Evolutionary conservation across 2,113 vertebrate genomes (phyloP).

Genomic region (Vombatus ursinus): DNA sequence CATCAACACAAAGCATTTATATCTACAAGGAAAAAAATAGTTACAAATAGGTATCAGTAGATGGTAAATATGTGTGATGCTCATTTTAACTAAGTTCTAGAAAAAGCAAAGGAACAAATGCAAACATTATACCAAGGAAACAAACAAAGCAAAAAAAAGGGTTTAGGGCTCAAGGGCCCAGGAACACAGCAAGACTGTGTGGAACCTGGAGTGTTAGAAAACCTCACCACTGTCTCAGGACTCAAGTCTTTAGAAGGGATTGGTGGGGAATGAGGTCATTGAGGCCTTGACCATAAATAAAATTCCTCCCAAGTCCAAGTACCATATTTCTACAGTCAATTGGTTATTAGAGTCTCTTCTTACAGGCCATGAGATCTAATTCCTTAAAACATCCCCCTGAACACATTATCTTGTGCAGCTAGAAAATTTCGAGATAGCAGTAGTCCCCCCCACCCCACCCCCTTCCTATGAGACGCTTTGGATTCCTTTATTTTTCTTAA

Average conservation of each 20-base stretch:
- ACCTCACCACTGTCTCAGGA: neutral
- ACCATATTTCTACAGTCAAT: neutral
- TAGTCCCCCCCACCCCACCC: neutral
- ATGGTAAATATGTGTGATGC: slow-evolving; percentile 23
- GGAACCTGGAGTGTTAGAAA: neutral
- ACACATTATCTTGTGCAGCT: neutral
- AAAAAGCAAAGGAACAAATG: slow-evolving; percentile 22
- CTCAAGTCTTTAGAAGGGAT: slow-evolving; percentile 36
- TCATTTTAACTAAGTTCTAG: slow-evolving; percentile 25
- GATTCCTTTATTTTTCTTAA: slow-evolving; percentile 23
- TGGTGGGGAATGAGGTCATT: neutral
- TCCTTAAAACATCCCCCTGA: slow-evolving; percentile 4
- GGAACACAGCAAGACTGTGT: slow-evolving; percentile 16
- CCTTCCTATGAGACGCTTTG: neutral
- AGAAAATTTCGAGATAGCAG: slow-evolving; percentile 3
- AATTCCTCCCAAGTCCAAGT: neutral
- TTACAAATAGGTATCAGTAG: neutral
- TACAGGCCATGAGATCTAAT: neutral
- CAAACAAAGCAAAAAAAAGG: neutral
- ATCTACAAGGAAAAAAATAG: slow-evolving; percentile 14
- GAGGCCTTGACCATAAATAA: neutral
- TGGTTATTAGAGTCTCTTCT: no score
- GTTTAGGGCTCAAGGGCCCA: slow-evolving; percentile 14
- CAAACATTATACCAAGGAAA: neutral
- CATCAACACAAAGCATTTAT: slow-evolving; percentile 37